A percentile compares a stretch with the other conserved stretches of the same genome.
Evolutionary conservation across 2,113 vertebrate genomes (phyloP).

Genomic region (Naja naja): DNA sequence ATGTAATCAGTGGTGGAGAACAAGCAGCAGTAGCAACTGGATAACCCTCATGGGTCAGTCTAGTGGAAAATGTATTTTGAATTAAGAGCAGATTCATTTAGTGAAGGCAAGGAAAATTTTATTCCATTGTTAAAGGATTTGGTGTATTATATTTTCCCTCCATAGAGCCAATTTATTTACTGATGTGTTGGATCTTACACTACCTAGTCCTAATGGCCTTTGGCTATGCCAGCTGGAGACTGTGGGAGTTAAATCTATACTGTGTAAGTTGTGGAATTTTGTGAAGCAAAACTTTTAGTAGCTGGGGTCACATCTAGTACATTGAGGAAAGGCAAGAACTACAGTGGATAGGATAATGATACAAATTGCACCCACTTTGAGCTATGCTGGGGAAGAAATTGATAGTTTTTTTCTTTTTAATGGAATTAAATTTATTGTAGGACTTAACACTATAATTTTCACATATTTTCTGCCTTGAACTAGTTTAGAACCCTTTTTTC

Average conservation of each 20-base stretch:
- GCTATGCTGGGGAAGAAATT: not conserved
- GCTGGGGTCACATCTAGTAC: not conserved
- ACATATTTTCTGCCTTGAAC: not conserved
- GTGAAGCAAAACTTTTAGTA: not conserved
- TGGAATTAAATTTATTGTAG: not conserved
- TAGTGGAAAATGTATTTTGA: not conserved
- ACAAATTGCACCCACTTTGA: not conserved
- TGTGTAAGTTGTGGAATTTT: not conserved
- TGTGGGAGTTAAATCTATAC: not conserved
- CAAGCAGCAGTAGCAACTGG: not conserved
- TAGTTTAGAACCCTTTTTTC: not conserved
- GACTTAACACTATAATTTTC: not conserved
- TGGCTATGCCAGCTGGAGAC: not conserved
- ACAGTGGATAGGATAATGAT: not conserved
- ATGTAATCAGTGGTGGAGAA: not conserved
- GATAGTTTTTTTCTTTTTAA: not conserved
- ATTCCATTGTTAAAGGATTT: not conserved
- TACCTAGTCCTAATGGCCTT: not conserved
- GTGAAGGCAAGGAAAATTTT: not conserved
- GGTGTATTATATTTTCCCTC: not conserved
- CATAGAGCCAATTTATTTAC: not conserved
- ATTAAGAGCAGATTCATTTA: not conserved
- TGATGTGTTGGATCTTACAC: not conserved
- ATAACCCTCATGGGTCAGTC: not conserved
- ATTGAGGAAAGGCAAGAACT: not conserved